A percentile compares a stretch with the other conserved stretches of the same genome.
Evolutionary conservation across 1,140 invertebrate genomes (phyloP).

Genomic region (Brachionus rubens): DNA sequence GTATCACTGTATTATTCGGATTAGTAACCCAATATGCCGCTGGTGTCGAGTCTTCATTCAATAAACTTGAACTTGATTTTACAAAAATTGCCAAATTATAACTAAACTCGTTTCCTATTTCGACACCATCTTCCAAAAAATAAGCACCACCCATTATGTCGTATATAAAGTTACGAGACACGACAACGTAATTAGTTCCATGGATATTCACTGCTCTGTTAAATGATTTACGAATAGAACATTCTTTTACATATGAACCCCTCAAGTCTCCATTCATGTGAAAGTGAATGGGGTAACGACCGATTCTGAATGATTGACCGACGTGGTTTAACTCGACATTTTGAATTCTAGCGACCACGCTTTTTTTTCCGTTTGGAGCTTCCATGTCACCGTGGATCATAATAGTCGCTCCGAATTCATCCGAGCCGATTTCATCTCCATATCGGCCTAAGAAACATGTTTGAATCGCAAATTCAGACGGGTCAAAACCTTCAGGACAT

Average conservation of each 20-base stretch:
- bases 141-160: slow-evolving; percentile 56
- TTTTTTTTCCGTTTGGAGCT: not conserved
- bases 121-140: slow-evolving; percentile 59
- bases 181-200: slow-evolving; percentile 47
- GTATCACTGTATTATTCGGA: slow-evolving; percentile 54
- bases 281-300: slow-evolving; percentile 58
- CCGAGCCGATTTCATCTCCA: slow-evolving; percentile 55
- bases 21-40: slow-evolving; percentile 54
- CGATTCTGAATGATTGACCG: slow-evolving; percentile 58
- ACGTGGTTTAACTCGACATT: slow-evolving; percentile 49
- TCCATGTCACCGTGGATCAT: slow-evolving; percentile 50
- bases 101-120: slow-evolving; percentile 54
- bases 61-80: slow-evolving; percentile 53
- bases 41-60: slow-evolving; percentile 59
- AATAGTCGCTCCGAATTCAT: slow-evolving; percentile 56
- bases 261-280: slow-evolving; percentile 55
- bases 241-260: slow-evolving; percentile 54
- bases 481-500: slow-evolving; percentile 55
- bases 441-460: slow-evolving; percentile 55
- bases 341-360: slow-evolving; percentile 10
- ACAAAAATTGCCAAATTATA: slow-evolving; percentile 57
- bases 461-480: slow-evolving; percentile 55
- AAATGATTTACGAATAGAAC: slow-evolving; percentile 54
- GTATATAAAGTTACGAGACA: slow-evolving; percentile 50
- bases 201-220: slow-evolving; percentile 59